Evolutionary conservation across 2,888 invertebrate genomes (phyloP), one percentile per base, ranked within the genome.

Genomic region (Hedychridium roseum): DNA sequence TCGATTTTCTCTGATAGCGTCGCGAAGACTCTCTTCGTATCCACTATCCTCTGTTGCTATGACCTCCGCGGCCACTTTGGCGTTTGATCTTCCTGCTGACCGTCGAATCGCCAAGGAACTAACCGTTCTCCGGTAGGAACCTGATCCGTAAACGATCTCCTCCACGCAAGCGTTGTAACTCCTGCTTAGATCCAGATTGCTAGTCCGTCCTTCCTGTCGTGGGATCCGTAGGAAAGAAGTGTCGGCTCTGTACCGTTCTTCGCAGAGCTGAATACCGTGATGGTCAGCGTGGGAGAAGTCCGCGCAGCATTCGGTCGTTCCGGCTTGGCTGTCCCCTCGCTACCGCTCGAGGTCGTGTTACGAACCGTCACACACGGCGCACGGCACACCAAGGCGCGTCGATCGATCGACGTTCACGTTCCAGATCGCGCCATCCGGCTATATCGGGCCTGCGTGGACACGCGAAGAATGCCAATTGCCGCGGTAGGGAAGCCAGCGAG

Each of bases 401-500:
- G 51, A 51, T 56, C 53, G 57, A 55, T 51, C 49, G 50, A 50
- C 35, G 56, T 57, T 57, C 52, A 55, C 55, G 56, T 57, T 57
- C 57, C 49, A 53, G 56, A 57, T 57, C 57, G 57, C 57, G 48
- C 52, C 56, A 57, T 56, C 57, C 49, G 46, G 52, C 57, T 55
- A 57, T 55, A 57, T 57, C 57, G 48, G 49, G 55, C 54, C 57
- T 56, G 57, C 55, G 55, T 52, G 55, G 52, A 55, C 57, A 52
- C 57, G 57, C 57, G 49, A 55, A 49, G 56, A 57, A 57, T 57
- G 55, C 52, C 57, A 57, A 57, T 55, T 52, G 55, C n/a, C n/a
- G n/a, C n/a, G n/a, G n/a, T n/a, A n/a, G n/a, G 18, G 40, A 26
- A 23, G n/a, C n/a, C n/a, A n/a, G n/a, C n/a, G n/a, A n/a, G n/a